Base-by-base conservation (phyloP, 1,140 invertebrate species). In the Pteromalus puparum region DNA sequence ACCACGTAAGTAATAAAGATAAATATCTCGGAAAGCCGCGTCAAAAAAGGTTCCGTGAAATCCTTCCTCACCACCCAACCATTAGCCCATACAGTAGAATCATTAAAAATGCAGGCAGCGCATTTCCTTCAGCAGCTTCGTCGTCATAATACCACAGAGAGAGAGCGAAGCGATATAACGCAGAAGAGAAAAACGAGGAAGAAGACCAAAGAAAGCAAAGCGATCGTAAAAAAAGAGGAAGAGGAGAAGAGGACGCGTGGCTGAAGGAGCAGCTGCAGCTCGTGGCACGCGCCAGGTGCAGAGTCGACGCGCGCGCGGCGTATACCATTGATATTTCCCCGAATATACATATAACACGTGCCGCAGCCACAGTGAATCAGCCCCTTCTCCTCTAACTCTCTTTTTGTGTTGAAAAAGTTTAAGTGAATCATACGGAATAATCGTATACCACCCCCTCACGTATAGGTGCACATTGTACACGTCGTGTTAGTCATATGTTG, bases 201-300 rank as follows among this genome's bases (percentile, higher is more conserved):
- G 34, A 48, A 10, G 75, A 15, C 46, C n/a, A 46, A 24, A 61
- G 34, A 30, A 38, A 75, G 30, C 28, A 38, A 38, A 38, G 68
- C 18, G 30, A 75, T 38, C 68, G 68, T 13, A 24, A 28, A 30
- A 28, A 30, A 30, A 24, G 26, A 30, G 24, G 26, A 30, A 70
- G 68, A 24, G 24, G 18, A 24, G 21, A 24, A 18, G 28, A 7
- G 65, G 70, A 30, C 34, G 78, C 78, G 78, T 34, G 79, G 38
- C 77, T 42, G 15, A 18, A 7, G 53, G 72, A 2, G 77, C 78
- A 70, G 78, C 78, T 77, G 79, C 28, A 26, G 75, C 48, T 70
- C 30, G 42, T 21, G 24, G 75, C 83, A 81, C 83, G 73, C 73
- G 79, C 83, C 83, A 81, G 83, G 72, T 81, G 83, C 77, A 13